These are phyloP conservation scores for Florisuga fusca DNA, from an alignment of 2,797 vertebrate genomes.

Conservation along the genomic window DNA sequence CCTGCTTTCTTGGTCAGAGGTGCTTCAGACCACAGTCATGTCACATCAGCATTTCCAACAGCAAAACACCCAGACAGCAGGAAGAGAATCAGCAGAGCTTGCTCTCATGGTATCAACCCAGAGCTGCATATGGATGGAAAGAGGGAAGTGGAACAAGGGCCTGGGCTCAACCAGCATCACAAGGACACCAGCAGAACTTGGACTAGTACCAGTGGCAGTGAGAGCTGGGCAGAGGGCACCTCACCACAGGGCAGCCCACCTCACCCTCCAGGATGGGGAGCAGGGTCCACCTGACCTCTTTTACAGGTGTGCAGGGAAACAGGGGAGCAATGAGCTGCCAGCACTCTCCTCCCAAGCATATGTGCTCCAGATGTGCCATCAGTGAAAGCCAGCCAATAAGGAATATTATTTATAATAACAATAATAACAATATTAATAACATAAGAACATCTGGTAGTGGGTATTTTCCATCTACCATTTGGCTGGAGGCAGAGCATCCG, in stretches of 20 bases:
- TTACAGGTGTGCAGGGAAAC: slow-evolving; percentile 42
- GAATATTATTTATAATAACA: slow-evolving; percentile 71
- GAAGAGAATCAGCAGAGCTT: not conserved
- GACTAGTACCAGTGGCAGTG: fast-evolving
- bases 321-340: not conserved
- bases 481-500: slow-evolving; percentile 55
- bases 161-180: not conserved
- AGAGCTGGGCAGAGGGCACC: fast-evolving
- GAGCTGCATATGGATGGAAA: not conserved
- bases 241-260: not conserved
- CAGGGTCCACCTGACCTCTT: not conserved
- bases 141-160: not conserved
- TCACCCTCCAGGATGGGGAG: not conserved
- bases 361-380: slow-evolving; percentile 30
- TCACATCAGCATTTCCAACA: not conserved
- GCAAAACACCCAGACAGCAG: fast-evolving
- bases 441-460: slow-evolving; percentile 63
- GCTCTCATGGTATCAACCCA: not conserved
- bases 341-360: slow-evolving; percentile 16
- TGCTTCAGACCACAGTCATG: not conserved
- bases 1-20: not conserved
- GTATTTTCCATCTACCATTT: slow-evolving; percentile 59
- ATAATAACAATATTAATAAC: slow-evolving; percentile 73
- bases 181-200: fast-evolving
- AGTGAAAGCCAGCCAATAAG: not conserved